Percentiles rank a stretch among this genome's conserved stretches.
Evolutionary conservation across 2,113 vertebrate species (phyloP).

Genomic region (Phocoena phocoena): DNA sequence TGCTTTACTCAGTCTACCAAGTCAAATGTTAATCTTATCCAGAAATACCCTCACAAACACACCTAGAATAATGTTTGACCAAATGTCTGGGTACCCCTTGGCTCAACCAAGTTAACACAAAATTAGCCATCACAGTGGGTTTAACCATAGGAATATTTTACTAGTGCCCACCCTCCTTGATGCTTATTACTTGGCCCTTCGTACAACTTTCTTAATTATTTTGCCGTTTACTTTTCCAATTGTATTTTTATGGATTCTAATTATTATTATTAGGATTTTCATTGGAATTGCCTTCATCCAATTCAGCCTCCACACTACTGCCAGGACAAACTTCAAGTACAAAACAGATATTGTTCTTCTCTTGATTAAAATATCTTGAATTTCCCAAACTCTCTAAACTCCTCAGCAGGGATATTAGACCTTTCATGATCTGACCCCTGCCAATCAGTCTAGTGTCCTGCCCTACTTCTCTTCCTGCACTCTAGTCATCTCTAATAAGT

Average conservation of each 20-base stretch:
- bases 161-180: background rate
- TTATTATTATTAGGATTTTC: background rate
- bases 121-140: background rate
- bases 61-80: background rate
- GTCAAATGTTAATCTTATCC: background rate
- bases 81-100: background rate
- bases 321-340: background rate
- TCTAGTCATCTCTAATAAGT: background rate
- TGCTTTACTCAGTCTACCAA: background rate
- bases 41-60: background rate
- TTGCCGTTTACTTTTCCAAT: background rate
- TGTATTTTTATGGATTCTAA: conserved; percentile 8
- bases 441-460: background rate
- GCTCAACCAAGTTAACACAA: background rate
- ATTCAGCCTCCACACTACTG: background rate
- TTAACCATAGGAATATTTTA: background rate
- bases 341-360: background rate
- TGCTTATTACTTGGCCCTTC: background rate
- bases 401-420: background rate
- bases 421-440: background rate
- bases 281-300: background rate
- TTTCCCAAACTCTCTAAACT: background rate
- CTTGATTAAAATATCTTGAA: conserved; percentile 36
- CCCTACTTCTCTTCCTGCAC: background rate
- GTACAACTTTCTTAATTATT: background rate